Percentiles rank a stretch among this genome's conserved stretches.
These are phyloP conservation scores for Cotesia congregata DNA, from an alignment of 2,888 invertebrate genomes.

Conservation along the genomic window DNA sequence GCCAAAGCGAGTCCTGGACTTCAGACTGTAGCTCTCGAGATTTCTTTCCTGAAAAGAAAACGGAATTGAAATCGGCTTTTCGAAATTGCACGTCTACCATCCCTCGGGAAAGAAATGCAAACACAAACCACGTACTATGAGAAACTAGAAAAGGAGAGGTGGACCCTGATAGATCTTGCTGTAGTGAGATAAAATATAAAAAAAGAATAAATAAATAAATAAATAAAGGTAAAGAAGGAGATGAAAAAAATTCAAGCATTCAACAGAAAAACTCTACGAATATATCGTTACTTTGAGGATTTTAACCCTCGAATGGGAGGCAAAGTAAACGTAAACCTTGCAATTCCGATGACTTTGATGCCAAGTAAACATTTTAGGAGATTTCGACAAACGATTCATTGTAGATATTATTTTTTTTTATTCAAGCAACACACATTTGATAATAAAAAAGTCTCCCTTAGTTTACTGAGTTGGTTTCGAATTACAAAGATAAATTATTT, in stretches of 20 bases:
- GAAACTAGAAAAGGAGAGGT: constrained; percentile 39
- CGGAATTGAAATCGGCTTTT: constrained; percentile 69
- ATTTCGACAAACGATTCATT: constrained; percentile 39
- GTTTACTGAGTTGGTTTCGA: background rate
- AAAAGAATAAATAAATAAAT: constrained; percentile 29
- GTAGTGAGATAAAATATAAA: constrained; percentile 24
- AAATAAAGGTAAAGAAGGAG: constrained; percentile 30
- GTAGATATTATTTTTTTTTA: background rate
- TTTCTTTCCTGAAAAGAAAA: constrained; percentile 62
- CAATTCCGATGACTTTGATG: constrained; percentile 56
- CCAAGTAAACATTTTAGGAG: constrained; percentile 55
- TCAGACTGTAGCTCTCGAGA: constrained; percentile 54
- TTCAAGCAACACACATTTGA: background rate
- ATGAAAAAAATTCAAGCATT: constrained; percentile 38
- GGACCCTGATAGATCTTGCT: constrained; percentile 37
- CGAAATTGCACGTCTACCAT: constrained; percentile 63
- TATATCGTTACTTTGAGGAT: constrained; percentile 61
- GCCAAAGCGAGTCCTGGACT: constrained; percentile 32
- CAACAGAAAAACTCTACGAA: constrained; percentile 42
- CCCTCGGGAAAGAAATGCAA: constrained; percentile 65
- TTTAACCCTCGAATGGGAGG: constrained; percentile 52
- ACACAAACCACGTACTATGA: constrained; percentile 55
- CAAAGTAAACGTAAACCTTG: constrained; percentile 54
- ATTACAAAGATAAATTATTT: background rate
- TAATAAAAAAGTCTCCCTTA: background rate